A percentile compares a stretch with the other conserved stretches of the same genome.
phyloP scores from a whole-genome alignment of 1,140 invertebrate genomes.

The Chionoecetes opilio region DNA sequence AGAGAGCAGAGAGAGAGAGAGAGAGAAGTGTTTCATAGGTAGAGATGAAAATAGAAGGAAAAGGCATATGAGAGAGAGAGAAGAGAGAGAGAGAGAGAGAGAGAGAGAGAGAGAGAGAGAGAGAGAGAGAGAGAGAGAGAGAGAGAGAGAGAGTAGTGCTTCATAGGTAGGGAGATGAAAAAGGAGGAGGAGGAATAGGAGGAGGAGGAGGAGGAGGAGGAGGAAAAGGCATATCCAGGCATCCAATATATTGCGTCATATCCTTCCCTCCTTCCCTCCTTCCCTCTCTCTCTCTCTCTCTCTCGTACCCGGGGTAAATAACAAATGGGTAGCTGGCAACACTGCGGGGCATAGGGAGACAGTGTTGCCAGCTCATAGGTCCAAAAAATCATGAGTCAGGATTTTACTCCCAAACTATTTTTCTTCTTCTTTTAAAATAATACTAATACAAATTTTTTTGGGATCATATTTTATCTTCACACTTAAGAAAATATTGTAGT shows the following conservation, averaged over 20 bases:
- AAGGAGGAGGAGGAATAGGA: not conserved
- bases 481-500: no score
- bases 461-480: no score
- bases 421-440: no score
- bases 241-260: not conserved
- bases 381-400: no score
- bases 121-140: conserved; percentile 8
- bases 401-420: no score
- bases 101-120: conserved; percentile 8
- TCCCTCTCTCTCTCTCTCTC: not conserved
- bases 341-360: not conserved
- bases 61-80: not conserved
- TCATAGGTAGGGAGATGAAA: no score
- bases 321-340: not conserved
- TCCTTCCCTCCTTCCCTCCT: not conserved
- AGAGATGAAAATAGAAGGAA: no score
- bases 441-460: no score
- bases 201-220: not conserved
- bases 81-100: not conserved
- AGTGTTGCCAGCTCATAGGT: not conserved
- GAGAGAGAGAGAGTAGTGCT: not conserved
- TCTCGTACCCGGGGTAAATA: not conserved
- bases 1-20: not conserved
- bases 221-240: not conserved
- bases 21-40: no score